Evolutionary conservation across 2,888 invertebrate species (phyloP).

Genomic region (Drosophila acutilabella): DNA sequence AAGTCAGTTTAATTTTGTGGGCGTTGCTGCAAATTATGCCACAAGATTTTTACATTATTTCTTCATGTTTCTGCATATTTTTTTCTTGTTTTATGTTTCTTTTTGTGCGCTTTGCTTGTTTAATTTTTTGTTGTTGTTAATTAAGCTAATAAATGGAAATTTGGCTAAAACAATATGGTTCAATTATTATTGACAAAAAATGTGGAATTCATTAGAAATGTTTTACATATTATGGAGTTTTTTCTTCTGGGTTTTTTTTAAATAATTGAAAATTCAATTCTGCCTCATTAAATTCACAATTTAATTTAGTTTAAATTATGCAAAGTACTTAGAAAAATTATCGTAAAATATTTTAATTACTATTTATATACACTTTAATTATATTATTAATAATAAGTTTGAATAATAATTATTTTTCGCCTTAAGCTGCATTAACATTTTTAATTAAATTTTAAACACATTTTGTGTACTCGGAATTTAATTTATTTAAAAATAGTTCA

Average conservation of each 20-base stretch:
- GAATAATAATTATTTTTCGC: no score
- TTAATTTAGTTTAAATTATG: neutral
- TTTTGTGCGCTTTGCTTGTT: neutral
- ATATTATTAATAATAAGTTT: no score
- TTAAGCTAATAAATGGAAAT: conserved; percentile 16
- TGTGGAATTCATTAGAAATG: neutral
- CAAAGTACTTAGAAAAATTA: neutral
- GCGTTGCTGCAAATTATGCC: conserved; percentile 37
- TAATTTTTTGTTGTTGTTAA: conserved; percentile 13
- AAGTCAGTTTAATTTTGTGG: conserved; percentile 37
- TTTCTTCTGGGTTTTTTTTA: neutral
- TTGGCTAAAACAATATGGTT: neutral
- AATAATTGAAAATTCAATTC: neutral
- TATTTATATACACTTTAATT: no score
- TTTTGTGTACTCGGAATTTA: no score
- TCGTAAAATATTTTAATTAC: no score
- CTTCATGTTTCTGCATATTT: conserved; percentile 7
- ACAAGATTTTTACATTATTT: conserved; percentile 21
- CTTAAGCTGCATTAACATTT: no score
- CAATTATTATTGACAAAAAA: neutral
- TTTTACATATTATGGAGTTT: neutral
- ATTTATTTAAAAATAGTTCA: no score
- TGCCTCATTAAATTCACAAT: neutral
- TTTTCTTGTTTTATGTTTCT: no score
- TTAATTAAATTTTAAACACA: no score